Evolutionary conservation across 2,888 invertebrate species (phyloP), one percentile per base, ranked within the genome.

Genomic region (Tyria jacobaeae): DNA sequence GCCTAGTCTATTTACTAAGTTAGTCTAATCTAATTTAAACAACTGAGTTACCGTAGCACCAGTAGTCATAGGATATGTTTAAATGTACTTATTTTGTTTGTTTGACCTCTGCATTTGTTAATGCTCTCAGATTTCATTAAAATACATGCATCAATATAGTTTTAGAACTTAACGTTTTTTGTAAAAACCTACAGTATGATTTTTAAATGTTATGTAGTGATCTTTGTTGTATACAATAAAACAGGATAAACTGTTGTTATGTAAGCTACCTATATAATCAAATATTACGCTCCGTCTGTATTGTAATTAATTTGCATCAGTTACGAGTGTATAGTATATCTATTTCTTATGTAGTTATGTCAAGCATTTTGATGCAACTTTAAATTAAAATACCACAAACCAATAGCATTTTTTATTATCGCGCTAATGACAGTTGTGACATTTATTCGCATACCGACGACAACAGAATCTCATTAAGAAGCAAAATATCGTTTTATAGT

Each of bases 11-110:
- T 66, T 55, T 60, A 56, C 58, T 61, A 58, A 75, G 59, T 71
- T 68, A 70, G 62, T 77, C 75, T 81, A 77, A 79, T 79, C 77
- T 69, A 66, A 63, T 67, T 72, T 62, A 68, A 58, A 73, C 64
- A 66, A 70, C 69, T 64, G 63, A 73, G 76, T 78, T 80, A 77
- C 81, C 73, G 57, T 56, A 69, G 48, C 68, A 55, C 64, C 60
- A 60, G 21, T 51, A 51, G 63, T 67, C 60, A 66, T 65, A 66
- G 58, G 62, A 60, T 69, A 66, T 62, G 37, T 62, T 41, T 60
- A 27, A 64, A 47, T 63, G 57, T 44, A 31, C 9, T 58, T 39
- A 3, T 34, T 57, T 49, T 57, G 60, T 64, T 63, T 60, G 58
- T 58, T 63, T 58, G 27, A 57, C 63, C n/a, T 48, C 53, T 54